Evolutionary conservation across 1,140 invertebrate genomes (phyloP).

Genomic region (Nomia melanderi): DNA sequence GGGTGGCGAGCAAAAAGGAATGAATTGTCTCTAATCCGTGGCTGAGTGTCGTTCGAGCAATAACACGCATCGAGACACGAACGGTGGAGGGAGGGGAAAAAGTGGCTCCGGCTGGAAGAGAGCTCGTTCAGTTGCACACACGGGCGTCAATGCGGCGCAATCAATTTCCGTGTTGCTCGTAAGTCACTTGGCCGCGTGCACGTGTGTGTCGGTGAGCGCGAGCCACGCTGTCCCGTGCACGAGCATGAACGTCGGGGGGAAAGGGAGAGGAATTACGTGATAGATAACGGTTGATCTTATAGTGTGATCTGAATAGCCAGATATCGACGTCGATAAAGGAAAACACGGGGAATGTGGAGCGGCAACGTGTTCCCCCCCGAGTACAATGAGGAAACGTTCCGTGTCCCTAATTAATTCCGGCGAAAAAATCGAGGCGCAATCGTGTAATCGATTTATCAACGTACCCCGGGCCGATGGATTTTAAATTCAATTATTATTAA

Average conservation of each 20-base stretch:
- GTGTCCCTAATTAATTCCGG: slow-evolving; percentile 28
- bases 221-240: too few relatives aligned
- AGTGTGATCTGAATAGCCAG: slow-evolving; percentile 15
- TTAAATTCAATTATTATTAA: slow-evolving; percentile 29
- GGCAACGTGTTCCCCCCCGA: not conserved
- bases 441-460: slow-evolving; percentile 26
- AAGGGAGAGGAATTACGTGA: slow-evolving; percentile 24
- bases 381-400: slow-evolving; percentile 3
- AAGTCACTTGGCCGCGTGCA: slow-evolving; percentile 13
- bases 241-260: not conserved
- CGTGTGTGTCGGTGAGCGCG: not conserved
- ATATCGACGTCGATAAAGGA: slow-evolving; percentile 35
- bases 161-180: slow-evolving; percentile 45
- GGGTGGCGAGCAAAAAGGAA: not conserved
- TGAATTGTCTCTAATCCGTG: slow-evolving; percentile 39
- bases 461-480: not conserved
- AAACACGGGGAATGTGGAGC: slow-evolving; percentile 17
- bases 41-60: slow-evolving; percentile 4
- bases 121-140: slow-evolving; percentile 19
- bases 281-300: slow-evolving; percentile 50
- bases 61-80: not conserved
- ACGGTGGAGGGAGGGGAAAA: slow-evolving; percentile 8
- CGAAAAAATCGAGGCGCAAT: not conserved
- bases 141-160: slow-evolving; percentile 29
- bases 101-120: slow-evolving; percentile 2